A percentile compares a stretch with the other conserved stretches of the same genome.
These are phyloP conservation scores for Barbus barbus DNA, from an alignment of 2,113 vertebrate species.

Conservation along the genomic window DNA sequence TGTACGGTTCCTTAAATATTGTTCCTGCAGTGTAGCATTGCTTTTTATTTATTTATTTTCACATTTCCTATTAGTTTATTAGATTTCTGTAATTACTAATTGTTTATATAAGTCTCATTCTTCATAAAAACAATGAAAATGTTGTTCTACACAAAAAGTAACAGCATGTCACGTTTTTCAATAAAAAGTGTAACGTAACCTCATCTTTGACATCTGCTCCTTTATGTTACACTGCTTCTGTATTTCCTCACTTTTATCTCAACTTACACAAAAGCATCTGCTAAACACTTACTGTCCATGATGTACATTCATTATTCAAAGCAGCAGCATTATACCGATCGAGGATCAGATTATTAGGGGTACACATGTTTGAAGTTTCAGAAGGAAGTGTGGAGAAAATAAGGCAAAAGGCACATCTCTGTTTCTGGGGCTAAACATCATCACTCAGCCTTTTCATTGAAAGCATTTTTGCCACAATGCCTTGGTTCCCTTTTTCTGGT, in stretches of 20 bases:
- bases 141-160: neutral
- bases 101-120: neutral
- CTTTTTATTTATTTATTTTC: neutral
- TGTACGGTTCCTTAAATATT: neutral
- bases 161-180: neutral
- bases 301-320: neutral
- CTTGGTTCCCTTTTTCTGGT: neutral
- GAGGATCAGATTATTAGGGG: neutral
- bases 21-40: no score
- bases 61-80: neutral
- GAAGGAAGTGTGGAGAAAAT: neutral
- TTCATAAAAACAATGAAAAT: neutral
- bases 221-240: neutral
- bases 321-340: neutral
- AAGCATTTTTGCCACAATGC: neutral
- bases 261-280: neutral
- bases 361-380: neutral
- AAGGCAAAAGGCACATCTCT: neutral
- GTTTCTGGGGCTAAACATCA: neutral
- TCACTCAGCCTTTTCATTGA: neutral
- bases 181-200: neutral
- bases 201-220: neutral
- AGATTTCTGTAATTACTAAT: neutral
- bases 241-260: neutral
- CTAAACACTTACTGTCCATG: neutral